Base-by-base conservation (phyloP, 2,113 vertebrate species). In the Apodemus sylvaticus region DNA sequence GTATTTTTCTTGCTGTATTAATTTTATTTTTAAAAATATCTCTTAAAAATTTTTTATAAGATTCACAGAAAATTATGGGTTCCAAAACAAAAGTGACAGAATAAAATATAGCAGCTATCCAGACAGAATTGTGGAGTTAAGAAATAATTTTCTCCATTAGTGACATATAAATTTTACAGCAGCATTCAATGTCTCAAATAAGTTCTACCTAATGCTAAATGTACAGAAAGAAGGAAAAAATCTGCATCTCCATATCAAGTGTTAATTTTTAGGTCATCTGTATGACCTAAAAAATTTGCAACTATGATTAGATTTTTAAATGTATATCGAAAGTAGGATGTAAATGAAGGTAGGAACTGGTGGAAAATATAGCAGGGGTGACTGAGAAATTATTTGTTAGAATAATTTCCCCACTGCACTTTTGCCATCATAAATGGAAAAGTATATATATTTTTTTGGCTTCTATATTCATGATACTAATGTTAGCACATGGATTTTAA, bases 1-100 rank as follows among this genome's bases (percentile, higher is more conserved):
- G 26, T 9, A 53, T 58, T 89, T 92, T 94, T n/a, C 42, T 66
- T 77, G 24, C 34, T 94, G 20, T 45, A 66, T 62, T 89, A 39
- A 68, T 39, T 91, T 34, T 68, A 51, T 51, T 81, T 81, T 86
- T 60, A 31, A 51, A 89, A 91, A 93, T 89, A 66, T 36, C 70
- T 0, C 9, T 91, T 11, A 91, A 76, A 93, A 83, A 87, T 83
- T 6, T 79, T 66, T 62, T 90, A 16, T 73, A 74, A 55, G 12
- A 87, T 45, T 34, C 48, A 73, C 71, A 86, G 62, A 73, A 88
- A 96, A 87, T 86, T 53, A 79, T 22, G 53, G 0, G 0, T 7
- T 88, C 0, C 42, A 73, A 73, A n/a, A 17, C 42, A 86, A 86
- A 66, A 87, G 39, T 74, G 26, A 66, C 68, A 58, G 68, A 34